Percentiles rank a stretch among this genome's conserved stretches.
Conservation (phyloP, 2,888 invertebrate genomes). For the Tinea trinotella region DNA sequence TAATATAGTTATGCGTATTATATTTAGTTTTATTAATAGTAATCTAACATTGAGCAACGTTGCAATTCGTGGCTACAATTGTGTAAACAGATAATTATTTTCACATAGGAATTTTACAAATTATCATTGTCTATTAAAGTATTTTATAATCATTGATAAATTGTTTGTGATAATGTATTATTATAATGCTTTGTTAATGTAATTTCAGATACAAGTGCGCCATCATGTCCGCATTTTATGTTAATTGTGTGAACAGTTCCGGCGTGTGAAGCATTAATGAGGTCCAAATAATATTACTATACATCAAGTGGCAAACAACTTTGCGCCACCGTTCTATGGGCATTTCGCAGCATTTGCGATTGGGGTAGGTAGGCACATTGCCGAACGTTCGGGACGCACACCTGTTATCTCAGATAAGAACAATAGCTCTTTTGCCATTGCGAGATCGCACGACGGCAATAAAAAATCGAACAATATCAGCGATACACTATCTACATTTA, state of each 20-base stretch:
- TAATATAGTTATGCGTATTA: no score
- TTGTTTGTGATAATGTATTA: no score
- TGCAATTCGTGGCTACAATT: no score
- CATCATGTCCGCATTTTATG: constrained; percentile 41
- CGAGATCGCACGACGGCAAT: constrained; percentile 39
- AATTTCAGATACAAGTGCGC: no score
- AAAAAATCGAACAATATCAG: constrained; percentile 40
- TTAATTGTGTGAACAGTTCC: constrained; percentile 17
- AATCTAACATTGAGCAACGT: no score
- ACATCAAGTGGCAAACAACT: no score
- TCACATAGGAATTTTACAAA: not conserved
- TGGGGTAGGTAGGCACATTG: not conserved
- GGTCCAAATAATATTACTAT: not conserved
- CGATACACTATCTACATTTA: constrained; percentile 44
- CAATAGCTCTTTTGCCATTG: constrained; percentile 42
- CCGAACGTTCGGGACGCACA: not conserved
- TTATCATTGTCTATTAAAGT: not conserved
- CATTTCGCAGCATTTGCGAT: not conserved
- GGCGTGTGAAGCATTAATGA: not conserved
- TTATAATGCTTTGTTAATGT: no score
- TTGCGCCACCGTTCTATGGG: no score
- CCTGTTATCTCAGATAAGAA: constrained; percentile 39
- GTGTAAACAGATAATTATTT: no score
- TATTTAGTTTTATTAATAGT: no score
- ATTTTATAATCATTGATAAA: not conserved